Evolutionary conservation across 2,888 invertebrate genomes (phyloP).

Genomic region (Lottia gigantea): DNA sequence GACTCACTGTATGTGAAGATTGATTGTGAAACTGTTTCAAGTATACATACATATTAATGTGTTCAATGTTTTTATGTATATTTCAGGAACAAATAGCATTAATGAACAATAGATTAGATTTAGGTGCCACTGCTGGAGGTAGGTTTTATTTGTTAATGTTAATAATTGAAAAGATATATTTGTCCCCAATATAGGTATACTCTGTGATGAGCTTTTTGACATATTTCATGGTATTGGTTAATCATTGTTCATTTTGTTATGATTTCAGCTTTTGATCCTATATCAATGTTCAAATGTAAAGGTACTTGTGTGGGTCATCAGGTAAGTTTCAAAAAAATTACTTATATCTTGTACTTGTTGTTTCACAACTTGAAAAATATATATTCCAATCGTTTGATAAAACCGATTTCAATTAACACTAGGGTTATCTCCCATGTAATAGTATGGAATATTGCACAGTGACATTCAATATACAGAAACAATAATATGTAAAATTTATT

Average conservation of each 20-base stretch:
- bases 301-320: slow-evolving; percentile 68
- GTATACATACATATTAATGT: no score
- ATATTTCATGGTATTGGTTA: no score
- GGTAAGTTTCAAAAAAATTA: slow-evolving; percentile 32
- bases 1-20: no score
- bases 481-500: no score
- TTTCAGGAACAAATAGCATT: slow-evolving; percentile 56
- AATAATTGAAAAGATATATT: not conserved
- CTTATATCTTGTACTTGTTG: not conserved
- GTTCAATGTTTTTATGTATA: slow-evolving; percentile 2
- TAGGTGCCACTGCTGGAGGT: slow-evolving; percentile 56
- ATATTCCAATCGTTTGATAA: not conserved
- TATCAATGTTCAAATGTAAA: slow-evolving; percentile 67
- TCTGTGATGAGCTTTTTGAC: no score
- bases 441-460: not conserved
- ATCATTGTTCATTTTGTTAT: not conserved
- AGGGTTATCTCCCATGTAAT: not conserved
- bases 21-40: no score
- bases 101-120: slow-evolving; percentile 54
- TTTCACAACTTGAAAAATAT: not conserved
- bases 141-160: slow-evolving; percentile 18
- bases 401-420: not conserved
- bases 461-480: no score
- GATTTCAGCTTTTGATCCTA: slow-evolving; percentile 63
- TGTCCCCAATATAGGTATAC: no score